These are phyloP conservation scores for Gobiocypris rarus DNA, from an alignment of 2,113 vertebrate genomes.

Conservation along the genomic window DNA sequence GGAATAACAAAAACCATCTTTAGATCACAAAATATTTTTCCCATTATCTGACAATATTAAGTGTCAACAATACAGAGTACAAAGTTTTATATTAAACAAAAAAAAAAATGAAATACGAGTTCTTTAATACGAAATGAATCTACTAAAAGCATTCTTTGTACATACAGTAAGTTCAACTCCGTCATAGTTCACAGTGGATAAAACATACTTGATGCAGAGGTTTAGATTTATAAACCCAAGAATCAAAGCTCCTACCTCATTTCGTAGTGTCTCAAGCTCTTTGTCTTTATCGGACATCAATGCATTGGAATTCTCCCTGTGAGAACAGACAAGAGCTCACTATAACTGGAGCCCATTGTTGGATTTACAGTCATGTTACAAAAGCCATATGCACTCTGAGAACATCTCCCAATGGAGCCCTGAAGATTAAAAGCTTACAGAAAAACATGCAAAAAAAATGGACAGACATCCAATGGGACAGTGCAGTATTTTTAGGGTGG, in stretches of 20 bases:
- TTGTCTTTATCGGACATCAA: constrained; percentile 88
- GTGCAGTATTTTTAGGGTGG: constrained; percentile 13
- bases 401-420: not conserved
- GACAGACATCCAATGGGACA: not conserved
- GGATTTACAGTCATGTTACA: constrained; percentile 29
- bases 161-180: not conserved
- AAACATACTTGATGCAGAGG: not conserved
- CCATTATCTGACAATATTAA: not conserved
- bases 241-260: constrained; percentile 79
- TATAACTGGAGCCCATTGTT: not conserved
- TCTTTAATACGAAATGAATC: not conserved
- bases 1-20: constrained; percentile 11
- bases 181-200: not conserved
- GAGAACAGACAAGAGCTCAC: constrained; percentile 26
- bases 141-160: constrained; percentile 2
- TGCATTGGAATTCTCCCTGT: constrained; percentile 78
- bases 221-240: not conserved
- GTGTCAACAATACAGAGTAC: not conserved
- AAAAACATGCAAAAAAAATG: constrained; percentile 5
- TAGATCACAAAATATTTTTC: not conserved
- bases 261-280: constrained; percentile 90
- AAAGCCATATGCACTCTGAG: constrained; percentile 3
- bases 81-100: not conserved
- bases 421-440: constrained; percentile 29
- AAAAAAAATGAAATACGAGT: not conserved